Conservation (phyloP, 2,888 invertebrate species). For the Torymus aiolomorphi region DNA sequence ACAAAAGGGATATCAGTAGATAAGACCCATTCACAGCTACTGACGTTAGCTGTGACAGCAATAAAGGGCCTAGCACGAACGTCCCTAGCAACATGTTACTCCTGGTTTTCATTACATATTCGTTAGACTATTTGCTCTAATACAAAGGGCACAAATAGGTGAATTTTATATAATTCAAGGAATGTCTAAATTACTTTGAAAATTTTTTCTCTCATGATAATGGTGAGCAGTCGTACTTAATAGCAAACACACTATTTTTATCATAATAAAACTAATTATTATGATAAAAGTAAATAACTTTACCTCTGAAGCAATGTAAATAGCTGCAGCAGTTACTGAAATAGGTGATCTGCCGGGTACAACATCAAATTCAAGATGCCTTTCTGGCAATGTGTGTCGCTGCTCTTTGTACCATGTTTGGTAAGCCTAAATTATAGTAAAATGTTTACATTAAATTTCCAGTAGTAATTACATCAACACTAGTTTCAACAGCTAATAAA, state of each 20-base stretch:
- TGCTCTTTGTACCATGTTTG: constrained; percentile 92
- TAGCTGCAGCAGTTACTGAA: constrained; percentile 98
- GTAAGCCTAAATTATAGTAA: constrained; percentile 95
- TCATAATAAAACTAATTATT: constrained; percentile 8
- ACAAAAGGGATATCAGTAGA: constrained; percentile 11
- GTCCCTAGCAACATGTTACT: constrained; percentile 26
- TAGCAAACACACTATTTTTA: constrained; percentile 9
- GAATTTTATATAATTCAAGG: constrained; percentile 42
- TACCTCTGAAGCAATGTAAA: constrained; percentile 99
- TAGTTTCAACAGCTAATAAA: constrained; percentile 96
- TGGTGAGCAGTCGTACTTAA: constrained; percentile 40
- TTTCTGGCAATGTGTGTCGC: constrained; percentile 98
- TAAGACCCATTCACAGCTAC: background rate
- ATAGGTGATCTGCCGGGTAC: constrained; percentile 99
- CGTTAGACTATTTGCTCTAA: background rate
- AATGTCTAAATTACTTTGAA: constrained; percentile 51
- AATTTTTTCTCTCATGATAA: constrained; percentile 21
- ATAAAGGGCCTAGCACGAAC: background rate
- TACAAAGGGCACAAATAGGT: constrained; percentile 15
- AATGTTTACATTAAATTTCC: constrained; percentile 99
- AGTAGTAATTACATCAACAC: constrained; percentile 97
- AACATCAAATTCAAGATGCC: constrained; percentile 96
- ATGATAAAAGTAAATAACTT: constrained; percentile 44
- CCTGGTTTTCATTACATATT: too few relatives aligned
- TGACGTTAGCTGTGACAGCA: too few relatives aligned